phyloP scores from a whole-genome alignment of 2,113 vertebrate genomes.

The Pyrgilauda ruficollis region DNA sequence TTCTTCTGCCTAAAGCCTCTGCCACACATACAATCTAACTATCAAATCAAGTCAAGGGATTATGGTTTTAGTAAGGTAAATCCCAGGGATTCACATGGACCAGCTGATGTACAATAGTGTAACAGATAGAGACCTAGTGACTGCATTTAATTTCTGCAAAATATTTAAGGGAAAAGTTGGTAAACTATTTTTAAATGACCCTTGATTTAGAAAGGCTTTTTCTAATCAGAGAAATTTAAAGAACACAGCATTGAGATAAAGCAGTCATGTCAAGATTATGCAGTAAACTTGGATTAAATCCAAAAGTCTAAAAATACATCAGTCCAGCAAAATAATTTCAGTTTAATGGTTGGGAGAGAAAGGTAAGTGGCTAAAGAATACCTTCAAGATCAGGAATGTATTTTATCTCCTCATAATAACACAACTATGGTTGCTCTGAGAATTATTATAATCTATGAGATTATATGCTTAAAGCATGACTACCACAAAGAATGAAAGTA shows the following conservation, averaged over 20 bases:
- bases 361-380: neutral
- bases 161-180: neutral
- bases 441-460: neutral
- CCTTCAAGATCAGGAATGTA: neutral
- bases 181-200: neutral
- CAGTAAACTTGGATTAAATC: neutral
- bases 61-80: constrained; percentile 54
- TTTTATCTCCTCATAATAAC: neutral
- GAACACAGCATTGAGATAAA: neutral
- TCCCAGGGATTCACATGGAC: constrained; percentile 15
- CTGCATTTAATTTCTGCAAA: neutral
- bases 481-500: neutral
- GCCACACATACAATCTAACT: constrained; percentile 49
- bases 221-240: neutral
- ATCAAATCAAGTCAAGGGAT: constrained; percentile 57
- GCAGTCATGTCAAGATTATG: neutral
- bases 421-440: neutral
- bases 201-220: neutral
- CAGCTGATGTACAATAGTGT: constrained; percentile 1
- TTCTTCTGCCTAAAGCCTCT: constrained; percentile 35
- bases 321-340: neutral
- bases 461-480: neutral
- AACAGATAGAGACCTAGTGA: neutral
- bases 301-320: neutral
- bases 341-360: neutral